Base-by-base conservation (phyloP, 2,113 vertebrate species). In the Seriola rivoliana region DNA sequence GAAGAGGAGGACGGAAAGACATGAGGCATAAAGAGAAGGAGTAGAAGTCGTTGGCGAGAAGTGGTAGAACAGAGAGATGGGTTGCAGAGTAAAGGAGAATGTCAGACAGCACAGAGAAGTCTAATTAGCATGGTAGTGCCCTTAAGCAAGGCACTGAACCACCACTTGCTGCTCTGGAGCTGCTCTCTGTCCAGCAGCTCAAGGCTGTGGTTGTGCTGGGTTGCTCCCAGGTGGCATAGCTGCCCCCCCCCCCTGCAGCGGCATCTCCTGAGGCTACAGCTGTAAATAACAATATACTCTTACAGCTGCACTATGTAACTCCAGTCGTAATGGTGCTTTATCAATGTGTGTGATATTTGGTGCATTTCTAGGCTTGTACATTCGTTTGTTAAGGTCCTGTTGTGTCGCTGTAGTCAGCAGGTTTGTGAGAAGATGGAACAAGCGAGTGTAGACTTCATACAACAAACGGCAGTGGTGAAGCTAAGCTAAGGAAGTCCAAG, bases 71-170 rank as follows among this genome's bases (percentile, higher is more conserved):
- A 50, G 23, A 65, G 62, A 25, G 9, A 12, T 55, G 44, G 50
- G 32, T 58, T 1, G n/a, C 34, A 34, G 4, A 46, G 23, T 14
- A 52, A 60, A 80, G 21, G 36, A 5, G 21, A 64, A 69, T 74
- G 59, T 71, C 36, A 23, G 68, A 62, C 54, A 59, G 52, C 44
- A 19, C 34, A 40, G 19, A 38, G 19, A 32, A 50, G 42, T 58
- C 57, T 34, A 75, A 87, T 88, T 82, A 87, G 63, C 69, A 80
- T 68, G 48, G 8, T 7, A 32, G 50, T 58, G 46, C 55, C 83
- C 87, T 80, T 65, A 79, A 91, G 89, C 78, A 80, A 87, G 58
- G 55, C 82, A 87, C 17, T 19, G 48, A 66, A 73, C 23, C 52
- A 57, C 32, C 14, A 11, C 78, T 65, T 29, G 21, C 40, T 34